Evolutionary conservation across 2,797 vertebrate genomes (phyloP).

Genomic region (Pseudochirops corinnae): DNA sequence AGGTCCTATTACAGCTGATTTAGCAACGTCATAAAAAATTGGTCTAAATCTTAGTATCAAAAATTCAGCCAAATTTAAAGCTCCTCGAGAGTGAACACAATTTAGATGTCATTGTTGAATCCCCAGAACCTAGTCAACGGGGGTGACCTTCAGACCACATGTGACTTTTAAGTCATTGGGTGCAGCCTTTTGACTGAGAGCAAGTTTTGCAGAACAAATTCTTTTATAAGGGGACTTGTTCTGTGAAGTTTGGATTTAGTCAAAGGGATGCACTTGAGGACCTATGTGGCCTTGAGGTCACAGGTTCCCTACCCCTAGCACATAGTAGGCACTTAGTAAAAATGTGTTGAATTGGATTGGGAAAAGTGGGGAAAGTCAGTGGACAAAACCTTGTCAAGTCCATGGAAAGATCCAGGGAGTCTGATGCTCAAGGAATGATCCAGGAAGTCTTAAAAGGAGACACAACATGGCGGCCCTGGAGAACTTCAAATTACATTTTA

Average conservation of each 20-base stretch:
- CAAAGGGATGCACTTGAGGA: too few species aligned
- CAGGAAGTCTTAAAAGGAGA: conserved; percentile 7
- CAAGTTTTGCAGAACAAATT: too few species aligned
- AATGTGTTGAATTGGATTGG: not conserved
- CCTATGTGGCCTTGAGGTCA: too few species aligned
- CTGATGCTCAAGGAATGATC: not conserved
- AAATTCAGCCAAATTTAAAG: not conserved
- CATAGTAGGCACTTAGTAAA: not conserved
- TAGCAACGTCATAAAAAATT: not conserved
- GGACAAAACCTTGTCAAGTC: not conserved
- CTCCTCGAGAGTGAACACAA: not conserved
- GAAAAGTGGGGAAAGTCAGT: not conserved
- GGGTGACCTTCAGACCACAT: too few species aligned
- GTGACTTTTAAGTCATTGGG: too few species aligned
- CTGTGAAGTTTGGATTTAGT: too few species aligned
- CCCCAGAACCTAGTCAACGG: not conserved
- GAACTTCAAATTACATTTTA: not conserved
- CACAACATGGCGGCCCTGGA: conserved; percentile 7
- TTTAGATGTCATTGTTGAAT: not conserved
- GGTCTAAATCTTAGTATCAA: not conserved
- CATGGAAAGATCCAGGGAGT: not conserved
- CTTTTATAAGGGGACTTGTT: too few species aligned
- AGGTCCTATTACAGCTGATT: not conserved
- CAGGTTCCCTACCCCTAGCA: not conserved
- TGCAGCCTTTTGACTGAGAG: too few species aligned